These are phyloP conservation scores for Sphenodon punctatus DNA, from an alignment of 2,797 vertebrate species.

Conservation along the genomic window DNA sequence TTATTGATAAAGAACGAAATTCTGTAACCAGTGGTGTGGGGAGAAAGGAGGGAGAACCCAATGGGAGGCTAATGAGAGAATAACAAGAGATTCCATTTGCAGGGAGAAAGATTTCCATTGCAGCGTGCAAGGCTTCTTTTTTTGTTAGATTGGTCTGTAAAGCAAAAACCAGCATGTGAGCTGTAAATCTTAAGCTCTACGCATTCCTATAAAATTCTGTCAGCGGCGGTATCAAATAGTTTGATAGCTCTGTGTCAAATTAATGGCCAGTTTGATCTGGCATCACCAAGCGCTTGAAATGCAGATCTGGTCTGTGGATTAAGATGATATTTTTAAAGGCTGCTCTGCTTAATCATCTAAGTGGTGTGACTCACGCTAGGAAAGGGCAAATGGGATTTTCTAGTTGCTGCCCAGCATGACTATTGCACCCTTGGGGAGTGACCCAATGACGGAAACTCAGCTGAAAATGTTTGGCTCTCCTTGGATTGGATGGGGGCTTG, in stretches of 20 bases:
- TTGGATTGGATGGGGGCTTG: background rate
- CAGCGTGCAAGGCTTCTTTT: background rate
- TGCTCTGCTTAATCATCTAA: conserved; percentile 18
- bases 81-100: background rate
- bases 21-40: background rate
- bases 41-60: background rate
- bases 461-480: background rate
- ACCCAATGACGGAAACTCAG: background rate
- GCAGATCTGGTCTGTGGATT: conserved; percentile 2
- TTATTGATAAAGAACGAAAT: background rate
- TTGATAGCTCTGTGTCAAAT: conserved; percentile 32
- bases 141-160: background rate
- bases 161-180: conserved; percentile 10
- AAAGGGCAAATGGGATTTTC: conserved; percentile 14
- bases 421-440: background rate
- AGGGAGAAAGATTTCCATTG: background rate
- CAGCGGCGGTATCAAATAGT: background rate
- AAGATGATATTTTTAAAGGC: conserved; percentile 9
- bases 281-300: conserved; percentile 52
- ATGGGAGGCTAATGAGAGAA: background rate
- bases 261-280: conserved; percentile 54
- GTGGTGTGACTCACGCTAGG: conserved; percentile 5
- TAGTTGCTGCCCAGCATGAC: background rate
- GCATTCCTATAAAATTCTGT: conserved; percentile 49
- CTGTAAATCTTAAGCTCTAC: conserved; percentile 25